phyloP scores from a whole-genome alignment of 2,797 vertebrate species.

The Microhierax caerulescens region DNA sequence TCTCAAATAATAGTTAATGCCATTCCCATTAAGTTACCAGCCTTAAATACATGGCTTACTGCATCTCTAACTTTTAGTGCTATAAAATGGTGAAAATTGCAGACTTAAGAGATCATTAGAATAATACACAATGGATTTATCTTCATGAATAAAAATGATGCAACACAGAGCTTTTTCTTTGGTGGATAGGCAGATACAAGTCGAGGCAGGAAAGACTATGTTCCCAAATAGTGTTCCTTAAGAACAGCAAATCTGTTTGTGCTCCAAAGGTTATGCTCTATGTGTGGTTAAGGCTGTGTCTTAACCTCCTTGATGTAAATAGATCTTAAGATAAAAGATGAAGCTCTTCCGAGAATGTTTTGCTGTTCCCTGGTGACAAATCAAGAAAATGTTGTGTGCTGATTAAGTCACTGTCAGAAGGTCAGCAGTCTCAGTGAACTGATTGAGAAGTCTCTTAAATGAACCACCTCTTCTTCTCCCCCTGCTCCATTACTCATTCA shows the following conservation, averaged over 20 bases:
- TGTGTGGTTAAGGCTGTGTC: not conserved
- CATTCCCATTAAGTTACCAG: conserved; percentile 35
- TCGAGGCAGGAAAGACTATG: not conserved
- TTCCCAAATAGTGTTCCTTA: not conserved
- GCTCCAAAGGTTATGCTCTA: not conserved
- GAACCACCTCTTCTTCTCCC: not conserved
- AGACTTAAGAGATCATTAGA: conserved; percentile 56
- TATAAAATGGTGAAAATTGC: conserved; percentile 22
- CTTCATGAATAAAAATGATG: conserved; percentile 43
- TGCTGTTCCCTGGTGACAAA: conserved; percentile 4
- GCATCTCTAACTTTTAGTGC: conserved; percentile 52
- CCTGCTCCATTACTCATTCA: not conserved
- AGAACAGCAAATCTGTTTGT: not conserved
- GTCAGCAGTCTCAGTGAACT: not conserved
- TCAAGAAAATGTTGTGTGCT: conserved; percentile 45
- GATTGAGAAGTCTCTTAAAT: conserved; percentile 8
- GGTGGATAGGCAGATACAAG: not conserved
- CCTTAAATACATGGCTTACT: conserved; percentile 54
- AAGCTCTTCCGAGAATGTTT: conserved; percentile 47
- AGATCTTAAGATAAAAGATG: conserved; percentile 31
- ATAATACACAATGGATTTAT: conserved; percentile 55
- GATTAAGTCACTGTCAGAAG: conserved; percentile 42
- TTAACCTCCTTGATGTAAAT: conserved; percentile 34
- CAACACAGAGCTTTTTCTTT: not conserved
- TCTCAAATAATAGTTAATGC: conserved; percentile 37